Percentiles rank a stretch among this genome's conserved stretches.
phyloP scores from a whole-genome alignment of 2,888 invertebrate genomes.

The Patella ulyssiponensis region DNA sequence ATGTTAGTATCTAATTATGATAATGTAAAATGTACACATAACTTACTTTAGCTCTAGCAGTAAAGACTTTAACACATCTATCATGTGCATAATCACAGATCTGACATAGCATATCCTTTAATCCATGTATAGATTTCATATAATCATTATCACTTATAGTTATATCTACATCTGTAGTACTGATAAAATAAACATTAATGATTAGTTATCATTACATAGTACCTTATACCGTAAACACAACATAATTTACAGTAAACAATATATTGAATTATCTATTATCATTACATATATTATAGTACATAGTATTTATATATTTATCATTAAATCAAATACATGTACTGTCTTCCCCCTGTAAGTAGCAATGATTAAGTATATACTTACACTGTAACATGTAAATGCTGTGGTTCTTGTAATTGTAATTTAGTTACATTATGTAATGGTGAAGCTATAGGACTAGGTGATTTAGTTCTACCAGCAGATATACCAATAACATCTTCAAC shows the following conservation, averaged over 20 bases:
- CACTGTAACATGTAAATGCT: conserved; percentile 64
- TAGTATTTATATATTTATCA: too few species aligned
- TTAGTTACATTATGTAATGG: conserved; percentile 36
- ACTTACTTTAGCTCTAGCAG: conserved; percentile 75
- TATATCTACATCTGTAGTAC: conserved; percentile 73
- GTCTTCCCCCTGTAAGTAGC: too few species aligned
- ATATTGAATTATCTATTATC: too few species aligned
- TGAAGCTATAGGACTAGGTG: conserved; percentile 47
- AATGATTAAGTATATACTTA: conserved; percentile 40
- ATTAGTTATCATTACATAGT: too few species aligned
- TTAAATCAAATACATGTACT: too few species aligned
- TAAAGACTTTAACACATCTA: conserved; percentile 89
- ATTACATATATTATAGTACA: too few species aligned
- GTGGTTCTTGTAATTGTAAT: conserved; percentile 48
- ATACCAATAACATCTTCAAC: conserved; percentile 60
- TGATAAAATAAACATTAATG: conserved; percentile 32
- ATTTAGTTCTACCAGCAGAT: conserved; percentile 59
- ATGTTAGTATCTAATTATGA: background rate
- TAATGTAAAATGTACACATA: background rate
- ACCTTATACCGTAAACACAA: background rate
- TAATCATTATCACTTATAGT: conserved; percentile 82
- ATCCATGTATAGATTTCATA: conserved; percentile 79
- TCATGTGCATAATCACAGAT: conserved; percentile 91
- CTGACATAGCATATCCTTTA: conserved; percentile 84
- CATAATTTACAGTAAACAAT: too few species aligned